A percentile compares a stretch with the other conserved stretches of the same genome.
Conservation (phyloP, 2,888 invertebrate genomes). For the Venustoraphidia nigricollis region DNA sequence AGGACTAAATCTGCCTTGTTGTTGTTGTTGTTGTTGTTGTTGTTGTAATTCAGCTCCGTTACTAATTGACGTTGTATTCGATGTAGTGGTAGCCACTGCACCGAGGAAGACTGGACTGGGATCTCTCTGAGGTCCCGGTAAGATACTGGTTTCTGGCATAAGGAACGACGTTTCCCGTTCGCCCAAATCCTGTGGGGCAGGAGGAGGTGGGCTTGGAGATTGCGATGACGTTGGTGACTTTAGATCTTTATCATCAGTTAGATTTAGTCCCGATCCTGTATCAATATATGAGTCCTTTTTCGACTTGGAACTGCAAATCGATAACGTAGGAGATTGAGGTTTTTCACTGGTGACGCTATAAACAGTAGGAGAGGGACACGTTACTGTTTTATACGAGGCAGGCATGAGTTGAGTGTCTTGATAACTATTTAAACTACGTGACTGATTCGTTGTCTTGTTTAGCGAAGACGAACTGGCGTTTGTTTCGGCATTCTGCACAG, state of each 20-base stretch:
- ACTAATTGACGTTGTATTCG: constrained; percentile 22
- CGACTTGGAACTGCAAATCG: constrained; percentile 47
- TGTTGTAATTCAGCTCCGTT: constrained; percentile 11
- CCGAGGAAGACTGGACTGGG: constrained; percentile 29
- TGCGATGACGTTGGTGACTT: constrained; percentile 10
- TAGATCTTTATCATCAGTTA: constrained; percentile 6
- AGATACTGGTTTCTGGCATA: constrained; percentile 19
- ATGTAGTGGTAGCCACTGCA: constrained; percentile 19
- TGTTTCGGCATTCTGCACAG: constrained; percentile 46
- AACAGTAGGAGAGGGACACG: constrained; percentile 34
- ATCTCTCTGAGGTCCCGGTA: constrained; percentile 20
- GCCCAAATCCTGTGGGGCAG: constrained; percentile 69
- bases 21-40: constrained; percentile 17
- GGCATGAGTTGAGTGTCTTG: constrained; percentile 28
- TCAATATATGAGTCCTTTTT: constrained; percentile 44
- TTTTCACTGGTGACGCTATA: constrained; percentile 35
- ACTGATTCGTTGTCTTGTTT: constrained; percentile 1
- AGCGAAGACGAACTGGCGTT: constrained; percentile 23
- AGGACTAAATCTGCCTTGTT: constrained; percentile 42
- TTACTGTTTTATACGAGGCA: constrained; percentile 31
- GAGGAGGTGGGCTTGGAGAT: constrained; percentile 65
- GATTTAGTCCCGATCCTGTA: constrained; percentile 21
- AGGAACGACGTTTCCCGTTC: constrained; percentile 40
- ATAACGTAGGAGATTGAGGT: constrained; percentile 43
- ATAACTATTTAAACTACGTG: constrained; percentile 23